Evolutionary conservation across 2,113 vertebrate species (phyloP).

Genomic region (Gadus chalcogrammus): DNA sequence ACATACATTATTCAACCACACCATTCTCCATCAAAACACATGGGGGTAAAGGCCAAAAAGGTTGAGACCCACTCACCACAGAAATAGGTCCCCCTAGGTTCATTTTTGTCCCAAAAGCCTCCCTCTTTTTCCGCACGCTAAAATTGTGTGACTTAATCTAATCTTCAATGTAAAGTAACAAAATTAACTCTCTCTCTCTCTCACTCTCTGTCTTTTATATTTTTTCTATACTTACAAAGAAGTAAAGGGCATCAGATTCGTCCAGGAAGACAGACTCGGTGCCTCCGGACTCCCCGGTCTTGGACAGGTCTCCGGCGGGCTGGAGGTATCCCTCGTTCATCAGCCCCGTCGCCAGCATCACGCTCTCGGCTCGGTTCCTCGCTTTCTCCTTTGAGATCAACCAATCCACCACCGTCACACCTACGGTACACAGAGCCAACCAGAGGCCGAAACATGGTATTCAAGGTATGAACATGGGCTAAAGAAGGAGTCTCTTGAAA

Average conservation of each 20-base stretch:
- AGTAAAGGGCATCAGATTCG: conserved; percentile 83
- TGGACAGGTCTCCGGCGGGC: conserved; percentile 85
- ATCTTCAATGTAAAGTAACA: no score
- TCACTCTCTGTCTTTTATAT: no score
- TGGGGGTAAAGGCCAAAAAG: no score
- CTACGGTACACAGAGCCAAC: no score
- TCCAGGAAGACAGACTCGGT: conserved; percentile 82
- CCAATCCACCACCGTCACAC: conserved; percentile 88
- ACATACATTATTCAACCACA: neutral
- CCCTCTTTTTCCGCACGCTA: no score
- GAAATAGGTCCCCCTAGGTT: no score
- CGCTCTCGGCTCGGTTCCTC: conserved; percentile 83
- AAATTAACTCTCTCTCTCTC: no score
- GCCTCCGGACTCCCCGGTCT: conserved; percentile 71
- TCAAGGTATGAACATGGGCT: no score
- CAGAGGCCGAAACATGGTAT: no score
- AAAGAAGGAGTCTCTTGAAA: no score
- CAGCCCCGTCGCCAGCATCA: conserved; percentile 85
- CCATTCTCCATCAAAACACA: no score
- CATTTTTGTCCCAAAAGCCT: no score
- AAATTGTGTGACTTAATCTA: neutral
- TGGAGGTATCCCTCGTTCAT: conserved; percentile 90
- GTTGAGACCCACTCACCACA: neutral
- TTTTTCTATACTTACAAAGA: conserved; percentile 82
- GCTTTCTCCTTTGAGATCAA: conserved; percentile 79